Evolutionary conservation across 2,888 invertebrate genomes (phyloP), one percentile per base, ranked within the genome.

Genomic region (Diarsia brunnea): DNA sequence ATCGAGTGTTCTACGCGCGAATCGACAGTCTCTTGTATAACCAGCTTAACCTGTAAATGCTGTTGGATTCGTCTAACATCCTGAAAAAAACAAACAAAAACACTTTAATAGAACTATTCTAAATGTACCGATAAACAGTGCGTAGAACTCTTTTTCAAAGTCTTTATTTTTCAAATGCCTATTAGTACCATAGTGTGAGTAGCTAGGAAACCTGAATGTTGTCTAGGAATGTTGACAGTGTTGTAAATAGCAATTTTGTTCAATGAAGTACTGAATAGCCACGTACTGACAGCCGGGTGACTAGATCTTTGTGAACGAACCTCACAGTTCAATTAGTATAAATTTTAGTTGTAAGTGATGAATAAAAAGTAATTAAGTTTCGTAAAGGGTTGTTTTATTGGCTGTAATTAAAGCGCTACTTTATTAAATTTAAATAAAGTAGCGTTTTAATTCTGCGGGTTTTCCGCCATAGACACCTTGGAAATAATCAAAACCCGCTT

Each of bases 331-430:
- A 81, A 81, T 84, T 84, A 89, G 84, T 75, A 69, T 86, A 81
- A 77, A 81, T 79, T 87, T 85, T 90, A 89, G 75, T 82, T 74
- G 63, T 91, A 91, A 90, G 88, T 79, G 83, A 88, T 73, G 71
- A 91, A 88, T 88, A 87, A 85, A 82, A 69, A 64, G 21, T 84
- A 87, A 84, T 80, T 90, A 88, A 89, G 89, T 88, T 88, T 86
- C 51, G 14, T 86, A 76, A 11, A 73, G 21, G 11, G 64, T 55
- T 47, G 69, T 87, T 82, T 77, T 55, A 63, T 78, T 78, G 43
- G 0, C 58, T 47, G 14, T n/a, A 27, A n/a, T n/a, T 63, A n/a
- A 7, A n/a, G n/a, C 12, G 14, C 14, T 31, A 49, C 1, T 49
- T 49, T 5, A 60, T n/a, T n/a, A n/a, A n/a, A n/a, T n/a, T n/a